phyloP scores from a whole-genome alignment of 2,113 vertebrate genomes.

The Sialia sialis region DNA sequence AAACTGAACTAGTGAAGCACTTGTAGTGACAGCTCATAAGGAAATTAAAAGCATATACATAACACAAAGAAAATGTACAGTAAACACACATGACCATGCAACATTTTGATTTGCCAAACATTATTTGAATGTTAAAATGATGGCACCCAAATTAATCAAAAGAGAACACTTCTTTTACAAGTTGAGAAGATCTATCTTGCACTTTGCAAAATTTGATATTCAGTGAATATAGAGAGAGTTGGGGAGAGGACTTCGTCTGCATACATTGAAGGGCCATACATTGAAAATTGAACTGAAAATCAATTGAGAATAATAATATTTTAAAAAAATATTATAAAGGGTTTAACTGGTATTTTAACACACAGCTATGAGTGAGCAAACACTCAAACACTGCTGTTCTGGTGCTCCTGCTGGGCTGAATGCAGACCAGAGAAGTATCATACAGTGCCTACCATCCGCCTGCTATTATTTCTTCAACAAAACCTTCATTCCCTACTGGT shows the following conservation, averaged over 20 bases:
- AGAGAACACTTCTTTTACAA: background rate
- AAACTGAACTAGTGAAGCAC: background rate
- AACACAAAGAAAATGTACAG: background rate
- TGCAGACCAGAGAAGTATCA: background rate
- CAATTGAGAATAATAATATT: background rate
- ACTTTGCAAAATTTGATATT: background rate
- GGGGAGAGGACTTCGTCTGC: background rate
- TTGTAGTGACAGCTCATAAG: background rate
- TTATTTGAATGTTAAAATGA: background rate
- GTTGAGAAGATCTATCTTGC: background rate
- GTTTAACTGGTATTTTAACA: background rate
- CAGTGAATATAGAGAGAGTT: background rate
- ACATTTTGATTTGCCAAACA: background rate
- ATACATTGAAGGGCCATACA: background rate
- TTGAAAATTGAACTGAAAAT: background rate
- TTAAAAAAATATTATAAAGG: background rate
- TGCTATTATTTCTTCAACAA: constrained; percentile 39
- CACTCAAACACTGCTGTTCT: background rate
- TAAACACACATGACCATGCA: background rate
- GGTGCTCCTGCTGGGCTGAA: constrained; percentile 3
- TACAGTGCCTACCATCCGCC: background rate
- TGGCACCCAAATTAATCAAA: background rate
- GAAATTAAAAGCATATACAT: background rate
- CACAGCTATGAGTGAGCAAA: background rate
- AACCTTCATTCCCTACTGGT: constrained; percentile 7